These are phyloP conservation scores for Tapera naevia DNA, from an alignment of 2,797 vertebrate genomes.

Conservation along the genomic window DNA sequence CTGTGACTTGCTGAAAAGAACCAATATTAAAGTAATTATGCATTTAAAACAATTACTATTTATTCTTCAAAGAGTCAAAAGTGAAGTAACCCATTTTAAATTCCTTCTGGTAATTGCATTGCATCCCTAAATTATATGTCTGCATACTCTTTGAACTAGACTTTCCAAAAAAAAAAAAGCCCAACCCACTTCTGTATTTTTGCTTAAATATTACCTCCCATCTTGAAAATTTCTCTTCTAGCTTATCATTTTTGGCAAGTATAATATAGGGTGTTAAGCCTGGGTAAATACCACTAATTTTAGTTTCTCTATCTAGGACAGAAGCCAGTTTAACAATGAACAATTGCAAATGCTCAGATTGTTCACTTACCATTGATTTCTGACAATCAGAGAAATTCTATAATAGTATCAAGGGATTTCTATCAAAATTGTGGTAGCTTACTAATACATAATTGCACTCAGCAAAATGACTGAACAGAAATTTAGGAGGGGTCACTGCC, in stretches of 20 bases:
- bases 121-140: slow-evolving; percentile 67
- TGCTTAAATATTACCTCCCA: slow-evolving; percentile 44
- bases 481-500: not conserved
- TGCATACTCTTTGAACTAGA: slow-evolving; percentile 55
- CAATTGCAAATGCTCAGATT: not conserved
- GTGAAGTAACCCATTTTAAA: slow-evolving; percentile 61
- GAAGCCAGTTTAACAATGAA: slow-evolving; percentile 39
- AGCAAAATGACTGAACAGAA: not conserved
- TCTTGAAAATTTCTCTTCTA: slow-evolving; percentile 47
- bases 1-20: slow-evolving; percentile 61
- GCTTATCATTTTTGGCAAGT: slow-evolving; percentile 50
- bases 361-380: not conserved
- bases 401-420: not conserved
- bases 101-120: slow-evolving; percentile 68
- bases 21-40: slow-evolving; percentile 70
- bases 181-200: not conserved
- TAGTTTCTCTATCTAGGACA: slow-evolving; percentile 42
- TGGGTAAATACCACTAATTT: slow-evolving; percentile 60
- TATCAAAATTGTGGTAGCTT: not conserved
- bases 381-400: not conserved
- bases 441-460: not conserved
- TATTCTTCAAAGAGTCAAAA: slow-evolving; percentile 69
- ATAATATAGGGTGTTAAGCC: slow-evolving; percentile 33
- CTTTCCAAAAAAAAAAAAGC: slow-evolving; percentile 41
- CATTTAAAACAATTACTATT: slow-evolving; percentile 72